Evolutionary conservation across 2,888 invertebrate species (phyloP), one percentile per base, ranked within the genome.

Genomic region (Epinotia bilunana): DNA sequence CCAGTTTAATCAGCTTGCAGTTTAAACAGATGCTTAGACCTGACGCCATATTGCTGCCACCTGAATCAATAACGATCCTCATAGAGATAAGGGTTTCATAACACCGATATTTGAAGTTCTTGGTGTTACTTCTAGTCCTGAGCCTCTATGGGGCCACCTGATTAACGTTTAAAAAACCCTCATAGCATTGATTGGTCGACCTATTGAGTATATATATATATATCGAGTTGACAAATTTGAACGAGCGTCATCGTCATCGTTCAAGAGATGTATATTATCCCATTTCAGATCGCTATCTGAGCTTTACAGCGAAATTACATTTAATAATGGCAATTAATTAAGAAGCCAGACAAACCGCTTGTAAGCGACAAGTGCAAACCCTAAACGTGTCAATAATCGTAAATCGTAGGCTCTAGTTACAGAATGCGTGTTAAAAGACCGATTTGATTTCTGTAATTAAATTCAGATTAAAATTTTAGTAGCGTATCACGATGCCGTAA

Each of bases 381-480:
- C 7, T 53, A 16, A 63, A 63, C 12, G 13, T 57, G 61, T 46
- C 62, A 63, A 68, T 68, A 69, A 69, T 69, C 60, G 46, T 69
- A 69, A 69, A 69, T 69, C 20, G 23, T 72, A 76, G 60, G 75
- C 67, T 57, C 70, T 62, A 69, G 77, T 83, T 79, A 81, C 80
- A 79, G 78, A 84, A 82, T 77, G 80, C 81, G 79, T 83, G 84
- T 85, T 84, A 84, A 83, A 82, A 82, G 82, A 81, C 84, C 82
- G 81, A 84, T 88, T 87, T 85, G 86, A 87, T 84, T 86, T 84
- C 84, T 77, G 79, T 89, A 89, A 90, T 93, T 88, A 90, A 91
- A 91, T 84, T 84, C 81, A 88, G 91, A 93, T 93, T 92, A 91
- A 92, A 91, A 81, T 87, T 89, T 90, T 87, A 91, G 84, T 86